Percentiles rank a stretch among this genome's conserved stretches.
Evolutionary conservation across 2,797 vertebrate genomes (phyloP).

Genomic region (Tympanoctomys barrerae): DNA sequence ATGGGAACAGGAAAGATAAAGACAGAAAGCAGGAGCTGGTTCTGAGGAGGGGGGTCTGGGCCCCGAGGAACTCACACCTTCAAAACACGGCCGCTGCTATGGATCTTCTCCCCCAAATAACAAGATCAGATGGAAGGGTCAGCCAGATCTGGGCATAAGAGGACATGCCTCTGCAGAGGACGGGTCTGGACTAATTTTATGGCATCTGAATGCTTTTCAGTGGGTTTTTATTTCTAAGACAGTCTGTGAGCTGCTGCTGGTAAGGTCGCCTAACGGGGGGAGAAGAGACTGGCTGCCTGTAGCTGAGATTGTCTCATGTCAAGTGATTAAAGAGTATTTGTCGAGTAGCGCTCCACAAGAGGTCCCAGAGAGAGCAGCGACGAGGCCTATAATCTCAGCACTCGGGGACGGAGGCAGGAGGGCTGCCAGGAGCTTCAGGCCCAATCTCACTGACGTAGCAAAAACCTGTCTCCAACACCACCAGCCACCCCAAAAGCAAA

Average conservation of each 20-base stretch:
- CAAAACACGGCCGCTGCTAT: not conserved
- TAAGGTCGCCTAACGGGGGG: not conserved
- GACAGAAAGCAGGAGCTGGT: not conserved
- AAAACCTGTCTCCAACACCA: not conserved
- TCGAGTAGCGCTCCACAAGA: not conserved
- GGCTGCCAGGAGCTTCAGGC: not conserved
- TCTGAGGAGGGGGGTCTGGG: not conserved
- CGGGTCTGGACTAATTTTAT: not conserved
- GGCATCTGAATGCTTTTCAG: not conserved
- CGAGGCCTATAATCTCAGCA: not conserved
- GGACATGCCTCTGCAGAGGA: not conserved
- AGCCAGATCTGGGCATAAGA: not conserved
- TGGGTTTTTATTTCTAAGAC: not conserved
- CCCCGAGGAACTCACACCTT: not conserved
- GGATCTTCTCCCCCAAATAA: not conserved
- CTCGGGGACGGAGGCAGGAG: not conserved
- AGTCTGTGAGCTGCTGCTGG: not conserved
- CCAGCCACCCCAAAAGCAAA: not conserved
- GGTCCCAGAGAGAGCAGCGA: not conserved
- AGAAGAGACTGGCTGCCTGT: not conserved
- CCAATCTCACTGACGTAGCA: not conserved
- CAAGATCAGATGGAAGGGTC: not conserved
- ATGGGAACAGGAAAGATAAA: not conserved
- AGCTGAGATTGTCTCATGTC: not conserved
- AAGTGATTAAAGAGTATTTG: not conserved